Base-by-base conservation (phyloP, 2,113 vertebrate species). In the Reinhardtius hippoglossoides region DNA sequence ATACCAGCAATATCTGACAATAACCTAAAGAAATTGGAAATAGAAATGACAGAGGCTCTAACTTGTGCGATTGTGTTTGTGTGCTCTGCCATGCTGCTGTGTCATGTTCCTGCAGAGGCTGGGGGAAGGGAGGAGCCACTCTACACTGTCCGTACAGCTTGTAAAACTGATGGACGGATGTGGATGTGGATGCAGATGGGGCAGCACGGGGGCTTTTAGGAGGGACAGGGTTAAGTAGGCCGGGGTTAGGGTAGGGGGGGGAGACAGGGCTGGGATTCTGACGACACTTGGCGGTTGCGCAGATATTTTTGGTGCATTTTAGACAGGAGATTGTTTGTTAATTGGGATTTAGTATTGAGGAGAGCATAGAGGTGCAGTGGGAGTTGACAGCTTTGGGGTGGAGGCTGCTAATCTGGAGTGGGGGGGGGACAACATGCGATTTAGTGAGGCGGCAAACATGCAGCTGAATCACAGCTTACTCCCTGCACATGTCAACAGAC, bases 81-180 rank as follows among this genome's bases (percentile, higher is more conserved):
- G 72, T 84, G 76, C 71, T 67, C 69, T 71, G 60, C 76, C 81
- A 80, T 85, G 89, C 83, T 94, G 90, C 92, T 92, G 92, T 93
- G 93, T 94, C 94, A 95, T 93, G 92, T 83, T 88, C 74, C 74
- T 75, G 78, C 67, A 58, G 52, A 88, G 66, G 86, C 65, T 77
- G 74, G 84, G 86, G 80, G 85, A 71, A 87, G 81, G 90, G 89
- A 82, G 85, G 80, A 84, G 81, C 73, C 70, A 74, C 50, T 35
- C 61, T 58, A 59, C 37, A 1, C 67, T 67, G 71, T 62, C 57
- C 72, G 77, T 24, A 54, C 77, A 71, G 67, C 62, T 67, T 14
- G 0, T 54, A 63, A 76, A 78, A 60, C 44, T 70, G 68, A 67
- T 77, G n/a, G 57, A 31, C 35, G 67, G 67, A 79, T 62, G 66